Conservation (phyloP, 2,113 vertebrate genomes). For the Phalacrocorax pelagicus region DNA sequence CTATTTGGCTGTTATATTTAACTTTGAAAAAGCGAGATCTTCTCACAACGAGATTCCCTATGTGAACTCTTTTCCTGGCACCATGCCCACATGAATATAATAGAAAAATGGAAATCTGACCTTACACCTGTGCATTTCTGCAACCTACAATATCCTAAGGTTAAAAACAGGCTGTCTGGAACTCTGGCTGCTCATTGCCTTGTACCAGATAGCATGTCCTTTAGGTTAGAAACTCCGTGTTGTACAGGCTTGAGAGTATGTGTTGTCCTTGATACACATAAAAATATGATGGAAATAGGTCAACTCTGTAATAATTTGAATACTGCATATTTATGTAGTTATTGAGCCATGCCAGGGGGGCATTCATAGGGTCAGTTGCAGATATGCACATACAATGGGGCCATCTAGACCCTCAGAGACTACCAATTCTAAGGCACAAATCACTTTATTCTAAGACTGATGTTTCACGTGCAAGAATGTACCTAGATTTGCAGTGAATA, state of each 20-base stretch:
- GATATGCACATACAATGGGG: neutral
- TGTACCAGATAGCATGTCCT: neutral
- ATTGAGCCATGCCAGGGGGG: neutral
- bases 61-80: neutral
- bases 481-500: neutral
- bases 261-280: neutral
- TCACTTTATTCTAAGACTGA: neutral
- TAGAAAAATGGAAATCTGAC: neutral
- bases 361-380: neutral
- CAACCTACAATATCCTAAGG: neutral
- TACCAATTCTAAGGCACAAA: neutral
- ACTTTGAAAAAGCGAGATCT: neutral
- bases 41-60: neutral
- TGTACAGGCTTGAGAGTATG: accelerated
- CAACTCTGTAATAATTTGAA: neutral
- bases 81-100: neutral
- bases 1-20: neutral
- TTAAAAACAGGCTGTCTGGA: neutral
- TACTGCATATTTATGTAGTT: neutral
- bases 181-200: neutral
- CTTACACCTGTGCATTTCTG: neutral
- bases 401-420: neutral
- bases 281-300: neutral
- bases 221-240: neutral
- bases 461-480: neutral